phyloP scores from a whole-genome alignment of 2,797 vertebrate genomes.

The Pangasius djambal region DNA sequence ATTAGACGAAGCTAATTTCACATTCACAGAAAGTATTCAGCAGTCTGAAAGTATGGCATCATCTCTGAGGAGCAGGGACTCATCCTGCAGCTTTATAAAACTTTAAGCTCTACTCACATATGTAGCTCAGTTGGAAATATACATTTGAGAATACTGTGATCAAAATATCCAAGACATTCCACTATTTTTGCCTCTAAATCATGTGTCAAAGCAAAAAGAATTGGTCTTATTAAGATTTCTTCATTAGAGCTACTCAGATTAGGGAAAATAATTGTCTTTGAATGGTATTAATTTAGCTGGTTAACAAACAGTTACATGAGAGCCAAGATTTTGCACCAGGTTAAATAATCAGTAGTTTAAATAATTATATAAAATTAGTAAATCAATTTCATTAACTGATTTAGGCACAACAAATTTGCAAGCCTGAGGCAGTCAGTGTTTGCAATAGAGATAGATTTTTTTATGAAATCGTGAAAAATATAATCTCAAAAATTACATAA shows the following conservation, averaged over 20 bases:
- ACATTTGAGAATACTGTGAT: not conserved
- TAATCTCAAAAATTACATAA: not conserved
- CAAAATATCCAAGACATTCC: not conserved
- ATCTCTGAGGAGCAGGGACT: constrained; percentile 14
- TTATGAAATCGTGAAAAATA: not conserved
- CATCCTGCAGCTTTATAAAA: not conserved
- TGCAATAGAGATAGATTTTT: not conserved
- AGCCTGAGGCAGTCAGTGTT: not conserved
- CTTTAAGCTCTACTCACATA: not conserved
- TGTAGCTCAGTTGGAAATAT: not conserved
- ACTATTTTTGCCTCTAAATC: not conserved
- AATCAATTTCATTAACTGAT: not conserved
- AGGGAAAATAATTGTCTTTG: not conserved
- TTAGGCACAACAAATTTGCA: not conserved
- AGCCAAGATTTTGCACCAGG: not conserved
- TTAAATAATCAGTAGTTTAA: not conserved
- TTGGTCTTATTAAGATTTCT: not conserved
- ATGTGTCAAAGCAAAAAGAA: not conserved
- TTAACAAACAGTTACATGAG: not conserved
- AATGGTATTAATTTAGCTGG: too few species aligned
- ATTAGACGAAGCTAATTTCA: constrained; percentile 35
- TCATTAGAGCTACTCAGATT: not conserved
- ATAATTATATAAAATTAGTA: not conserved
- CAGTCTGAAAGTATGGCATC: not conserved
- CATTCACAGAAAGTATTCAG: constrained; percentile 21